Percentiles rank a stretch among this genome's conserved stretches.
Evolutionary conservation across 2,888 invertebrate species (phyloP).

Genomic region (Ceramica pisi): DNA sequence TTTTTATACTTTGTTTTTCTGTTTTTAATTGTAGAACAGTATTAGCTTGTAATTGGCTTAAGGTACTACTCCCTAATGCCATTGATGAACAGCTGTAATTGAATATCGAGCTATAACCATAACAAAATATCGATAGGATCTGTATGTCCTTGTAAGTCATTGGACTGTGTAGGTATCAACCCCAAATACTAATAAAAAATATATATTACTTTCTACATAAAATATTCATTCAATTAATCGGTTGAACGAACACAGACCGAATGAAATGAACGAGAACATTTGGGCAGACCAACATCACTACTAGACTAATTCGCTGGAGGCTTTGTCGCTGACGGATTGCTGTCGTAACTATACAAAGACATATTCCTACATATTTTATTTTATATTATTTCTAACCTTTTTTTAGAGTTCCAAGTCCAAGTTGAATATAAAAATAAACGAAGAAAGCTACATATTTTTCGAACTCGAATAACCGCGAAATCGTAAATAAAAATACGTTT

Average conservation of each 20-base stretch:
- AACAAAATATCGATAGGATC: neutral
- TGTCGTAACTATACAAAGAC: slow-evolving; percentile 10
- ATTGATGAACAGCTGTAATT: neutral
- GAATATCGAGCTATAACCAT: neutral
- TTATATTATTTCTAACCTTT: neutral
- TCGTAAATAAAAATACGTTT: slow-evolving; percentile 12
- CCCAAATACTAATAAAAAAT: neutral
- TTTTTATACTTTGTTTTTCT: neutral
- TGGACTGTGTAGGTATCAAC: neutral
- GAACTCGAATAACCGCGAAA: slow-evolving; percentile 14
- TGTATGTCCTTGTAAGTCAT: neutral
- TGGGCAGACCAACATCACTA: slow-evolving; percentile 14
- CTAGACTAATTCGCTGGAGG: slow-evolving; percentile 8
- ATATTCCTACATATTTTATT: neutral
- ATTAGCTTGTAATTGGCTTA: neutral
- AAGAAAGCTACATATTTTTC: slow-evolving; percentile 7
- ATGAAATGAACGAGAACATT: slow-evolving; percentile 37
- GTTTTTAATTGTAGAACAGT: neutral
- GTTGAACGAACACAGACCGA: slow-evolving; percentile 23
- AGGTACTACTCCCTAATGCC: neutral
- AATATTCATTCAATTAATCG: slow-evolving; percentile 44
- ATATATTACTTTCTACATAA: slow-evolving; percentile 6
- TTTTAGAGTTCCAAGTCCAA: neutral
- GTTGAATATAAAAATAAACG: neutral
- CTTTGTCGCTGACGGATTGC: slow-evolving; percentile 10